A percentile compares a stretch with the other conserved stretches of the same genome.
Conservation (phyloP, 2,797 vertebrate species). For the Phaenicophaeus curvirostris region DNA sequence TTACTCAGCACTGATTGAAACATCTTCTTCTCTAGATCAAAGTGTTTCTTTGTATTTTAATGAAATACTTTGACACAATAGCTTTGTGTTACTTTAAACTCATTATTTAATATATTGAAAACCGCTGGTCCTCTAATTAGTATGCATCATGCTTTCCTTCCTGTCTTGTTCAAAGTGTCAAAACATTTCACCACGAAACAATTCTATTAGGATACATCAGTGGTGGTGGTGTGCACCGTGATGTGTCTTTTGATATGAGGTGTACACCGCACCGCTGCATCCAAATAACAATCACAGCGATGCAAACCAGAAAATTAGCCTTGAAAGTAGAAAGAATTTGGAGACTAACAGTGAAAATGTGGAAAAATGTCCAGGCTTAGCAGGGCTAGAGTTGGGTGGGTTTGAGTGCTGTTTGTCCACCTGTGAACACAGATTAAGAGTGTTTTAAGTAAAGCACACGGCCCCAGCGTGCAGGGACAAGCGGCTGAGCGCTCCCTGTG, state of each 20-base stretch:
- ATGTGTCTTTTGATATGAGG: neutral
- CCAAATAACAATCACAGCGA: neutral
- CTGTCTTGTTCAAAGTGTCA: slow-evolving; percentile 15
- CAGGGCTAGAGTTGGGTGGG: neutral
- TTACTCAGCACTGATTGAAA: slow-evolving; percentile 20
- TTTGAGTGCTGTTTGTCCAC: neutral
- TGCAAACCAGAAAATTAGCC: neutral
- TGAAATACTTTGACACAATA: slow-evolving; percentile 39
- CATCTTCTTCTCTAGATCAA: slow-evolving; percentile 27
- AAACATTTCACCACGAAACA: slow-evolving; percentile 19
- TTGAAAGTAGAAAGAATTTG: neutral
- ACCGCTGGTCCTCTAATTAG: slow-evolving; percentile 30
- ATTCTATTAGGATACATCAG: neutral
- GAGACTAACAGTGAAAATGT: neutral
- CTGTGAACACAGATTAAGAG: neutral
- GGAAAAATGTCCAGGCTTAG: neutral
- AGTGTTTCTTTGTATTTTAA: slow-evolving; percentile 30
- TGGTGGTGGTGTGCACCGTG: neutral
- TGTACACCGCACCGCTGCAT: neutral
- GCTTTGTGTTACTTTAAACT: slow-evolving; percentile 3
- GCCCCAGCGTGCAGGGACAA: neutral
- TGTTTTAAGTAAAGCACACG: neutral
- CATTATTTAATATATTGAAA: slow-evolving; percentile 12
- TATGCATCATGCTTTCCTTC: neutral
- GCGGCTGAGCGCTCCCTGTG: neutral